These are phyloP conservation scores for Danionella cerebrum DNA, from an alignment of 2,113 vertebrate genomes.

Conservation along the genomic window DNA sequence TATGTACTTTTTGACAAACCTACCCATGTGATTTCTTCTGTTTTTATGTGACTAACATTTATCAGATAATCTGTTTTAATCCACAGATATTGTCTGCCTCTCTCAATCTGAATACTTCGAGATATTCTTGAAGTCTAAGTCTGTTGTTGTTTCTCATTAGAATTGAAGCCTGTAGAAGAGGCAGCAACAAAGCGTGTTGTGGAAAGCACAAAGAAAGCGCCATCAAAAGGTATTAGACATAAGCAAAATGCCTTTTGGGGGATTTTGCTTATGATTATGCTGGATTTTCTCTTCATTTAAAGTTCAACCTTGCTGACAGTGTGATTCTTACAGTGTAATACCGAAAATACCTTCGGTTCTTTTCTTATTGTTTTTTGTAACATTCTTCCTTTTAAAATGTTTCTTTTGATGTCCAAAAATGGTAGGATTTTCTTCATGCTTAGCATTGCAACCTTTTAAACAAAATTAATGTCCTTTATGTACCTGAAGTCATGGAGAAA, in stretches of 20 bases:
- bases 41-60: neutral
- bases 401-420: neutral
- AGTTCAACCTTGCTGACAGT: no score
- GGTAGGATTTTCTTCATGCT: neutral
- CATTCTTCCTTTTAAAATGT: neutral
- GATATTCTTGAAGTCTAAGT: neutral
- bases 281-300: neutral
- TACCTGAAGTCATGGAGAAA: slow-evolving; percentile 42
- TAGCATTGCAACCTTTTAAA: slow-evolving; percentile 33
- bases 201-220: slow-evolving; percentile 55
- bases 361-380: no score
- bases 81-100: neutral
- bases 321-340: no score
- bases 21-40: neutral
- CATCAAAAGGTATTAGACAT: slow-evolving; percentile 52
- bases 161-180: slow-evolving; percentile 62
- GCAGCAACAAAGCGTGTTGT: slow-evolving; percentile 63
- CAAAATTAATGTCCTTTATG: slow-evolving; percentile 50
- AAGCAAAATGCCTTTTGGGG: neutral
- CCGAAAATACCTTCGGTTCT: neutral
- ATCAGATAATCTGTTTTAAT: neutral
- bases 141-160: slow-evolving; percentile 51
- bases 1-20: neutral
- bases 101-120: neutral
- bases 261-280: slow-evolving; percentile 22